Percentiles rank a stretch among this genome's conserved stretches.
Conservation (phyloP, 35 echinoderm and acorn worm genomes). For the Ptychodera flava region DNA sequence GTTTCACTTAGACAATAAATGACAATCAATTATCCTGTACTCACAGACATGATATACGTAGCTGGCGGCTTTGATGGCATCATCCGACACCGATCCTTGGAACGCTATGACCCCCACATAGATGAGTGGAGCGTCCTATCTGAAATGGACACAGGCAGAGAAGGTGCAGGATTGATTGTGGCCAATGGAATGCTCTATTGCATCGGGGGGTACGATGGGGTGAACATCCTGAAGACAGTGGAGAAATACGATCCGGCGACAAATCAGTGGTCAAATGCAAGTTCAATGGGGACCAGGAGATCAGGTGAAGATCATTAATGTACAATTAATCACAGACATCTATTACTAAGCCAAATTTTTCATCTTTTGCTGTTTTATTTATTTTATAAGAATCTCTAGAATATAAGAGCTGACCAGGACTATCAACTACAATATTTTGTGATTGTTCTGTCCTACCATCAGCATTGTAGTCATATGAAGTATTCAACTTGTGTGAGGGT, state of each 20-base stretch:
- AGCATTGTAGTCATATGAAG: too few relatives aligned
- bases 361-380: too few relatives aligned
- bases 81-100: slow-evolving; percentile 36
- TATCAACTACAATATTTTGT: too few relatives aligned
- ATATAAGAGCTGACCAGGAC: too few relatives aligned
- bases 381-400: too few relatives aligned
- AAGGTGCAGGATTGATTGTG: slow-evolving; percentile 57
- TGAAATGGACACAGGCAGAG: slow-evolving; percentile 53
- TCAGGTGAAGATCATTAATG: slow-evolving; percentile 47
- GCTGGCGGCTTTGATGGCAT: slow-evolving; percentile 65
- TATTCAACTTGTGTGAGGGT: too few relatives aligned
- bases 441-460: too few relatives aligned
- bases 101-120: slow-evolving; percentile 58
- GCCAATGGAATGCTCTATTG: slow-evolving; percentile 49
- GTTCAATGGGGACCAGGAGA: slow-evolving; percentile 48
- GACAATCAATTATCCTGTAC: not conserved
- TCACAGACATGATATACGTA: slow-evolving; percentile 52
- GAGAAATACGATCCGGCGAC: slow-evolving; percentile 54
- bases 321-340: too few relatives aligned
- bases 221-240: slow-evolving; percentile 23
- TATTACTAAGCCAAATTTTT: too few relatives aligned
- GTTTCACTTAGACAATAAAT: too few relatives aligned
- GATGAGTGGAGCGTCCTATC: slow-evolving; percentile 43
- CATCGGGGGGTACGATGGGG: slow-evolving; percentile 4
- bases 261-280: slow-evolving; percentile 34